Evolutionary conservation across 2,113 vertebrate genomes (phyloP).

Genomic region (Sisor rabdophorus): DNA sequence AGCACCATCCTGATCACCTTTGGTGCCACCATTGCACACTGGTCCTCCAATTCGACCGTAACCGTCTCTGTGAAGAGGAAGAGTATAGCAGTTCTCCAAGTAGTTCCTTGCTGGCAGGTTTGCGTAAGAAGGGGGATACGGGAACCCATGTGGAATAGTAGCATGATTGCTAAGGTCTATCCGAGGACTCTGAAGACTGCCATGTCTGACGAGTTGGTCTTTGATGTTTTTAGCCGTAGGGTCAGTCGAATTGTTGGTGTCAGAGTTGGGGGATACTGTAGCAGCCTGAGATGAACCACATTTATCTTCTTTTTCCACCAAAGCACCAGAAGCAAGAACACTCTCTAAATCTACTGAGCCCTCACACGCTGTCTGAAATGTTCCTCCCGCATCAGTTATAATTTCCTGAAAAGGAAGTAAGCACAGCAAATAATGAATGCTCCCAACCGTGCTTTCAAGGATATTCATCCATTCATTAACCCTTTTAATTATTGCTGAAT

Average conservation of each 20-base stretch:
- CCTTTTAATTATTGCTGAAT: conserved; percentile 1
- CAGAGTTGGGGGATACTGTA: conserved; percentile 6
- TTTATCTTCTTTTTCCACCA: conserved; percentile 21
- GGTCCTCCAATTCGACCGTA: conserved; percentile 55
- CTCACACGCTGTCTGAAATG: conserved; percentile 15
- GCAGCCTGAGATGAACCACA: not conserved
- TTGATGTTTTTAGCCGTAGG: not conserved
- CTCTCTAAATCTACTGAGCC: conserved; percentile 22
- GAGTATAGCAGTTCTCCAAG: conserved; percentile 68
- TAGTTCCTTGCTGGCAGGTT: conserved; percentile 66
- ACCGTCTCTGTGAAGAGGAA: conserved; percentile 70
- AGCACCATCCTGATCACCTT: conserved; percentile 53
- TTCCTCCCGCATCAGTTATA: conserved; percentile 23
- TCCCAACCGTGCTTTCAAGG: not conserved
- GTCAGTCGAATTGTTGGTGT: conserved; percentile 19
- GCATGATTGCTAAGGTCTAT: conserved; percentile 31
- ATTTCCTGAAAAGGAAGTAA: conserved; percentile 35
- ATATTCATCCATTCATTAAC: not conserved
- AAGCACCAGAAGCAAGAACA: not conserved
- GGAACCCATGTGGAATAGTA: conserved; percentile 36
- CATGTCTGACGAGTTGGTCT: conserved; percentile 20
- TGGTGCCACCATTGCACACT: conserved; percentile 54
- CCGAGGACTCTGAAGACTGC: conserved; percentile 26
- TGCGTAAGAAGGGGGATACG: conserved; percentile 52
- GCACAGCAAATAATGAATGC: not conserved